phyloP scores from a whole-genome alignment of 2,797 vertebrate genomes.

The Echeneis naucrates region DNA sequence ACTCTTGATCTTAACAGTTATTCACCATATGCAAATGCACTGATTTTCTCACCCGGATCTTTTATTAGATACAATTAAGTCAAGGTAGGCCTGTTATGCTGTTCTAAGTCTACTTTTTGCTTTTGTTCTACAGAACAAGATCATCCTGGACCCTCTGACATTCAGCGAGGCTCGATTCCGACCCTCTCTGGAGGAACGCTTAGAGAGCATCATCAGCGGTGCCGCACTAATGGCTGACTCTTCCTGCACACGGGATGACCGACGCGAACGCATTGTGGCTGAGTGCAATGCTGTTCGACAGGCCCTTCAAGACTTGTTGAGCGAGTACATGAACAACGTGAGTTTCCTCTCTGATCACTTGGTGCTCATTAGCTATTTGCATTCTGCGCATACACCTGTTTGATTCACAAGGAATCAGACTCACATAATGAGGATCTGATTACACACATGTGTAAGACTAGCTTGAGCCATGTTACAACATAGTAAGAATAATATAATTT shows the following conservation, averaged over 20 bases:
- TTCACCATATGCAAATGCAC: slow-evolving; percentile 11
- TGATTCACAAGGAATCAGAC: neutral
- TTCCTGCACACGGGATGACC: slow-evolving; percentile 97
- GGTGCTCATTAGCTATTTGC: neutral
- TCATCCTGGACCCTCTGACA: slow-evolving; percentile 95
- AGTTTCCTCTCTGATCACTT: slow-evolving; percentile 73
- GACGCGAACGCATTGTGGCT: slow-evolving; percentile 96
- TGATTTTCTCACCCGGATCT: slow-evolving; percentile 9
- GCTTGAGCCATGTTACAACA: neutral
- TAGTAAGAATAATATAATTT: too few species aligned
- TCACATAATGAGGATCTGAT: neutral
- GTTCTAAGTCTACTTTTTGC: slow-evolving; percentile 44
- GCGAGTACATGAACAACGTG: slow-evolving; percentile 99
- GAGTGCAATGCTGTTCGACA: slow-evolving; percentile 98
- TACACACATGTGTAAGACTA: neutral
- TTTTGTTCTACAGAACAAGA: slow-evolving; percentile 85
- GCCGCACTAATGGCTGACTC: slow-evolving; percentile 99
- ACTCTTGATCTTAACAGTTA: slow-evolving; percentile 9
- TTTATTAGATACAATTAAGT: neutral
- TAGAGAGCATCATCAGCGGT: slow-evolving; percentile 99
- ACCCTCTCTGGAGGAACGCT: slow-evolving; percentile 95
- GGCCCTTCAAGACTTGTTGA: slow-evolving; percentile 97
- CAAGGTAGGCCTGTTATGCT: neutral
- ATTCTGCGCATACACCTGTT: neutral
- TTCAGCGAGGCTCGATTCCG: slow-evolving; percentile 98